A percentile compares a stretch with the other conserved stretches of the same genome.
These are phyloP conservation scores for Mellivora capensis DNA, from an alignment of 2,113 vertebrate genomes.

Conservation along the genomic window DNA sequence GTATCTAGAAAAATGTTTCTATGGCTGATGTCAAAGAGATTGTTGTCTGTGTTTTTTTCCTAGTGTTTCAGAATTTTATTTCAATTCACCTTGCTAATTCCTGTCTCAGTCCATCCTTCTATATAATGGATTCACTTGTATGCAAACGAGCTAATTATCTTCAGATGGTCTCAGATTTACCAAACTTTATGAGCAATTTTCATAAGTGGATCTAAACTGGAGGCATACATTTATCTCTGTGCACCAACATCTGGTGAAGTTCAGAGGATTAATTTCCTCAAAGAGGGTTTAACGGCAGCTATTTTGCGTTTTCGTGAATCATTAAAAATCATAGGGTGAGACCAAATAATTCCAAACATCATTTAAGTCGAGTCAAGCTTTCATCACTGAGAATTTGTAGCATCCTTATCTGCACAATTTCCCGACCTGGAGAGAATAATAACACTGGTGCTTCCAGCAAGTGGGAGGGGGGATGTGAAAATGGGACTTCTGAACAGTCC, in stretches of 20 bases:
- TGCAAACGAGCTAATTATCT: background rate
- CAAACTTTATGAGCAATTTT: background rate
- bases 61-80: background rate
- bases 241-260: background rate
- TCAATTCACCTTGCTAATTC: background rate
- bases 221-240: background rate
- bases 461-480: background rate
- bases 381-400: background rate
- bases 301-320: background rate
- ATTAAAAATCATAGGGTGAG: background rate
- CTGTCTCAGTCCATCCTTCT: background rate
- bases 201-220: background rate
- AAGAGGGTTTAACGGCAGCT: background rate
- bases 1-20: background rate
- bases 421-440: background rate
- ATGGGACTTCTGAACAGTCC: fast-evolving
- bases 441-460: background rate
- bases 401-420: background rate
- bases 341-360: background rate
- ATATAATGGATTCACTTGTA: background rate
- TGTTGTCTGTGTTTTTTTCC: background rate
- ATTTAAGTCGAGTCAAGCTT: background rate
- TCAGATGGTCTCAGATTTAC: background rate
- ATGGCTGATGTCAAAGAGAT: background rate
- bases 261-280: background rate